phyloP scores from a whole-genome alignment of 2,888 invertebrate genomes.

The Microplitis manilae region DNA sequence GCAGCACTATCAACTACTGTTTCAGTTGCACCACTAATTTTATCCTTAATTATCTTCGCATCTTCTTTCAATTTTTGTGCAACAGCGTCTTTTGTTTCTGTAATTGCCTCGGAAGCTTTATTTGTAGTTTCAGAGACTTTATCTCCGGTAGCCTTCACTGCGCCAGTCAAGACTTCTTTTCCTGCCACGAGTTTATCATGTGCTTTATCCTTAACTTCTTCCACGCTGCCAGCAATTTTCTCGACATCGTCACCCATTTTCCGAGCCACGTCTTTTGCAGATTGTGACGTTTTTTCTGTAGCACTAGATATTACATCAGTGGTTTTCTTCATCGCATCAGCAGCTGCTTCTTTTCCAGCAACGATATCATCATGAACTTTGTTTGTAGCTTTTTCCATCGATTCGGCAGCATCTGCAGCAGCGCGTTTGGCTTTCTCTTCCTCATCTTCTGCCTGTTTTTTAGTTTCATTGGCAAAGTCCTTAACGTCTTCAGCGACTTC shows the following conservation, averaged over 20 bases:
- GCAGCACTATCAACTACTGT: constrained; percentile 40
- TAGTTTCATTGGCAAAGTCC: constrained; percentile 39
- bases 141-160: constrained; percentile 72
- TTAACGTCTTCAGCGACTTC: constrained; percentile 53
- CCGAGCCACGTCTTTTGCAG: not conserved
- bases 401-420: constrained; percentile 40
- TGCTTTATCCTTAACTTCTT: not conserved
- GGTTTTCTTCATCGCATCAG: constrained; percentile 30
- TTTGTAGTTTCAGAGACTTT: constrained; percentile 71
- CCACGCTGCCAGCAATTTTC: not conserved
- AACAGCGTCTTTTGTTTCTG: constrained; percentile 47
- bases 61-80: constrained; percentile 45
- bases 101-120: constrained; percentile 69
- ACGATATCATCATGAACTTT: no score
- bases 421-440: constrained; percentile 39
- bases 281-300: constrained; percentile 35
- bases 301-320: constrained; percentile 35
- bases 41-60: constrained; percentile 24
- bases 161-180: constrained; percentile 59
- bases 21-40: constrained; percentile 38
- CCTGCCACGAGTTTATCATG: not conserved
- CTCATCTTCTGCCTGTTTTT: constrained; percentile 52
- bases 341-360: constrained; percentile 38
- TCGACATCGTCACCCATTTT: not conserved
- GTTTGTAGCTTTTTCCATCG: no score